Evolutionary conservation across 1,140 invertebrate species (phyloP).

Genomic region (Lethrus apterus): DNA sequence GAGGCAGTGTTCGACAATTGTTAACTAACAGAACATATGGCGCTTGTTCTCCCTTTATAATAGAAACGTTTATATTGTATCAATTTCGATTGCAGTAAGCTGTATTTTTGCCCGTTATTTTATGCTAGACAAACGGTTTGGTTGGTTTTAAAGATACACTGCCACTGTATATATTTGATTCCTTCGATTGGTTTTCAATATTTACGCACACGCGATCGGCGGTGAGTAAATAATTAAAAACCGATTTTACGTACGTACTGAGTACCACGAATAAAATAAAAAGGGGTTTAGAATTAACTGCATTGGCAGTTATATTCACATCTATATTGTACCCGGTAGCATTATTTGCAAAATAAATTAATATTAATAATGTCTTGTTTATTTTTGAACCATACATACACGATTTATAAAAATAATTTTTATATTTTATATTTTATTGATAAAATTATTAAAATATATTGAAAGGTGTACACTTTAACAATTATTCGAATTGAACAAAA

Average conservation of each 20-base stretch:
- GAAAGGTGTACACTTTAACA: no score
- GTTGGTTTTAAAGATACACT: conserved; percentile 34
- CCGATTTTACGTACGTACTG: conserved; percentile 40
- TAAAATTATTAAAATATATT: no score
- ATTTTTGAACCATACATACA: background rate
- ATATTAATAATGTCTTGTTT: conserved; percentile 25
- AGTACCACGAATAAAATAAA: conserved; percentile 28
- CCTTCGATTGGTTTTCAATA: conserved; percentile 34
- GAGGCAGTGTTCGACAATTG: no score
- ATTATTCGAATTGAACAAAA: no score
- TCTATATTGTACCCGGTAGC: conserved; percentile 42
- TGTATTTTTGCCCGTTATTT: conserved; percentile 36
- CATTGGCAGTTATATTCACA: conserved; percentile 34
- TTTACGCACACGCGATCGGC: conserved; percentile 23
- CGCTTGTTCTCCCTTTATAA: conserved; percentile 5
- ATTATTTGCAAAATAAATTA: conserved; percentile 43
- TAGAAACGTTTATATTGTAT: no score
- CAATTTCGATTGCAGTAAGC: no score
- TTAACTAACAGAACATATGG: conserved; percentile 11
- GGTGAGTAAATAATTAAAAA: conserved; percentile 34
- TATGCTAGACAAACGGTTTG: conserved; percentile 21
- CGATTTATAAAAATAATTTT: background rate
- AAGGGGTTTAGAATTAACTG: conserved; percentile 25
- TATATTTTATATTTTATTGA: background rate
- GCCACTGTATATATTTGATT: conserved; percentile 31